A percentile compares a stretch with the other conserved stretches of the same genome.
phyloP scores from a whole-genome alignment of 2,113 vertebrate species.

The Syngnathoides biaculeatus region DNA sequence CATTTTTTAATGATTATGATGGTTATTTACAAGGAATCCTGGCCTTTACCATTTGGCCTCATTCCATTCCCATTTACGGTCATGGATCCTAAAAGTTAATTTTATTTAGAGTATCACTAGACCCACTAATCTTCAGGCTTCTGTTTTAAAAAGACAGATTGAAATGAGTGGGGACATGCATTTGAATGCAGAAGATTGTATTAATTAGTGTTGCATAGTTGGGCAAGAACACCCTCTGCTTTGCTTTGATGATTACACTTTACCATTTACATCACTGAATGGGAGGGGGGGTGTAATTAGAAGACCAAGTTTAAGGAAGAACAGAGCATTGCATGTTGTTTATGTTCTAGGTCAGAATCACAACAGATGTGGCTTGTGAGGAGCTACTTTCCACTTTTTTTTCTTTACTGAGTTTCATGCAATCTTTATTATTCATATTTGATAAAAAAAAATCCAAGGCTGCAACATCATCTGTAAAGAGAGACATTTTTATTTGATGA shows the following conservation, averaged over 20 bases:
- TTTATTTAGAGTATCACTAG: conserved; percentile 27
- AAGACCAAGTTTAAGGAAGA: conserved; percentile 29
- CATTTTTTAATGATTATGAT: not conserved
- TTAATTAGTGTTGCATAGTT: conserved; percentile 60
- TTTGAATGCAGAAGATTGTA: conserved; percentile 50
- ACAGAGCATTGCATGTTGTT: not conserved
- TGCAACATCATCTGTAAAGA: not conserved
- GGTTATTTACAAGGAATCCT: conserved; percentile 21
- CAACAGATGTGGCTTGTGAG: conserved; percentile 21
- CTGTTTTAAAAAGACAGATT: conserved; percentile 29
- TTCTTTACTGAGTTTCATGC: conserved; percentile 6
- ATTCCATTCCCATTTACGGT: conserved; percentile 17
- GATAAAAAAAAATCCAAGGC: not conserved
- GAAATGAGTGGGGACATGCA: conserved; percentile 36
- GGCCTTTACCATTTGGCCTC: conserved; percentile 28
- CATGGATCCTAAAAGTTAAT: conserved; percentile 31
- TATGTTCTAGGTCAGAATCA: conserved; percentile 12
- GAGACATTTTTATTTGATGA: no score
- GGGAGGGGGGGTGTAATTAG: conserved; percentile 64
- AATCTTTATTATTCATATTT: not conserved
- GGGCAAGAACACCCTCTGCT: conserved; percentile 53
- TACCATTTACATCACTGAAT: conserved; percentile 63
- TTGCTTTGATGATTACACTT: conserved; percentile 70
- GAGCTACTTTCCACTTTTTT: conserved; percentile 11
- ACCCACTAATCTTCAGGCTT: conserved; percentile 24